Conservation (phyloP, 2,113 vertebrate genomes). For the Gallinago paraguaiae region DNA sequence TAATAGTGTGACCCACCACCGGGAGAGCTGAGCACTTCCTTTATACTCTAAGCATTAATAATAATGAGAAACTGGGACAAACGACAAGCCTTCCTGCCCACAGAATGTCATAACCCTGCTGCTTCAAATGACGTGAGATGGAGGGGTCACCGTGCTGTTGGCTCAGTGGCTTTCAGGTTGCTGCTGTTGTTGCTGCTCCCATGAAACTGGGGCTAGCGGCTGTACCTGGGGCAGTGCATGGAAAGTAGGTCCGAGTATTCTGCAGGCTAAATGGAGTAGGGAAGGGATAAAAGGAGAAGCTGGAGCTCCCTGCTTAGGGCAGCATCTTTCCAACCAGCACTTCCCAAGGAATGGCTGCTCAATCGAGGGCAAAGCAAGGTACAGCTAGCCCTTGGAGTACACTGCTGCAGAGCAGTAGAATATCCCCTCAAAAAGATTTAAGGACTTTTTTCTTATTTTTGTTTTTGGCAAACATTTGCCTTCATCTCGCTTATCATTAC, state of each 20-base stretch:
- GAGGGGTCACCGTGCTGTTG: background rate
- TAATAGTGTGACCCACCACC: conserved; percentile 47
- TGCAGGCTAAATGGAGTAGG: background rate
- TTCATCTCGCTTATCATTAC: background rate
- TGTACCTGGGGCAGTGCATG: background rate
- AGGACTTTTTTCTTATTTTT: background rate
- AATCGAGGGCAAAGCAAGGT: background rate
- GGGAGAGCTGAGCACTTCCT: conserved; percentile 54
- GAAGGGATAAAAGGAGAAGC: background rate
- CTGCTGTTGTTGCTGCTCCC: background rate
- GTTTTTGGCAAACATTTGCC: background rate
- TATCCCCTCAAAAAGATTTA: background rate
- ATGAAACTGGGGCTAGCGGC: background rate
- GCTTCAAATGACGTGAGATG: background rate
- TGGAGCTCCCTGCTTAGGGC: background rate
- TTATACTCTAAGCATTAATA: conserved; percentile 21
- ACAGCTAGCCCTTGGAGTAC: background rate
- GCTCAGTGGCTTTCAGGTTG: background rate
- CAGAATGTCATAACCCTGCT: background rate
- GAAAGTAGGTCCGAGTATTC: background rate
- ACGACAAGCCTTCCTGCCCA: conserved; percentile 27
- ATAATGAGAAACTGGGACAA: conserved; percentile 37
- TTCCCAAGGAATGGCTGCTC: background rate
- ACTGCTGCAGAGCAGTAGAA: background rate
- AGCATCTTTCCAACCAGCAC: background rate